Evolutionary conservation across 2,113 vertebrate species (phyloP).

Genomic region (Tichodroma muraria): DNA sequence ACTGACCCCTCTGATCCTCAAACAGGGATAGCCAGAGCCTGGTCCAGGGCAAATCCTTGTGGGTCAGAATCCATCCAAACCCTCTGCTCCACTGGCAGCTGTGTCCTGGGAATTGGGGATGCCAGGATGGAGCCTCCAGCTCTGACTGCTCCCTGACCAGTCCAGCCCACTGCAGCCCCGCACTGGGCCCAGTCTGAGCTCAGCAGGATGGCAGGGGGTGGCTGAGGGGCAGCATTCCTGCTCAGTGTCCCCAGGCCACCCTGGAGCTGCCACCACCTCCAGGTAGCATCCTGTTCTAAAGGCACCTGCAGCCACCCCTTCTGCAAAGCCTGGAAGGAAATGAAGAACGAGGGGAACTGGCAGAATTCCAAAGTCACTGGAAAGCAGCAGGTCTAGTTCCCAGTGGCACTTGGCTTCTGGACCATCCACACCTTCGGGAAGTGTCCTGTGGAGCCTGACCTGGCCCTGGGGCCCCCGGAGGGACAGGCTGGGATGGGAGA

Average conservation of each 20-base stretch:
- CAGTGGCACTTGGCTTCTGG: neutral
- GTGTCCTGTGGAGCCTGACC: neutral
- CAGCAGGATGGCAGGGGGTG: neutral
- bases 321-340: neutral
- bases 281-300: neutral
- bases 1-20: neutral
- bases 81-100: neutral
- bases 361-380: neutral
- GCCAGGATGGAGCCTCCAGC: neutral
- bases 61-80: neutral
- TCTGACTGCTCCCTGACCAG: neutral
- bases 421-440: neutral
- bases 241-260: neutral
- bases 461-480: neutral
- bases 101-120: neutral
- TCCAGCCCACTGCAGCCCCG: neutral
- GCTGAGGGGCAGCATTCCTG: neutral
- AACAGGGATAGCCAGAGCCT: neutral
- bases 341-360: neutral
- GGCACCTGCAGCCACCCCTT: neutral
- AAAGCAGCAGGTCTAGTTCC: neutral
- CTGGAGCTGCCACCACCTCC: neutral
- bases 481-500: neutral
- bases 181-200: neutral
- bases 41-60: neutral